Evolutionary conservation across 2,797 vertebrate genomes (phyloP), one percentile per base, ranked within the genome.

Genomic region (Typhlichthys eigenmanni): DNA sequence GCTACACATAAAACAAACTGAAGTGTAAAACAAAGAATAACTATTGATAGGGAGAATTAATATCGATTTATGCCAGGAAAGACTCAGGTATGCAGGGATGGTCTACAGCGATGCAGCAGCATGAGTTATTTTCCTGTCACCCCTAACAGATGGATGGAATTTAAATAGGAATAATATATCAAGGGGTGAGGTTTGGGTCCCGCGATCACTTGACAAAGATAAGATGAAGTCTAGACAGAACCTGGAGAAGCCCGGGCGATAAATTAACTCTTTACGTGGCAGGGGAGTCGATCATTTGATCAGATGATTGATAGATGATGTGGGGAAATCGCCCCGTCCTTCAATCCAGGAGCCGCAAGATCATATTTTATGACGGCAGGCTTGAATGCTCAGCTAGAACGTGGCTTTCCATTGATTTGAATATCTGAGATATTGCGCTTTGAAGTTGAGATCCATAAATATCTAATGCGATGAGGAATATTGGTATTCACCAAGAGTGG

Each of bases 151-250:
- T 76, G 60, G 84, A 88, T 84, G 69, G 63, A 75, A 75, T 88
- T 89, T 87, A 85, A 86, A 87, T 74, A 67, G 81, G 79, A 69
- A 52, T 66, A 80, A 72, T 81, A 76, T 76, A 84, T 91, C 81
- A 87, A 66, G 66, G 54, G 0, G 32, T 7, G 73, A 68, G 76
- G 60, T 64, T 16, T 69, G 54, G 34, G 51, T 52, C 43, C 57
- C 55, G 32, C 49, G 0, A 57, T 47, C 34, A 34, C 62, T 32
- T 78, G 87, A 84, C 85, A 72, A 51, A 87, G 85, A 88, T 64
- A 60, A 80, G 83, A 77, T 75, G 83, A 85, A 80, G 74, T 78
- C 64, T 5, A 0, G 32, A 70, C 71, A 50, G 74, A 72, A 77
- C 83, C 46, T 67, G 70, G 72, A 85, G 72, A 76, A 52, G 62